phyloP scores from a whole-genome alignment of 2,888 invertebrate genomes.

The Cantharis rustica region DNA sequence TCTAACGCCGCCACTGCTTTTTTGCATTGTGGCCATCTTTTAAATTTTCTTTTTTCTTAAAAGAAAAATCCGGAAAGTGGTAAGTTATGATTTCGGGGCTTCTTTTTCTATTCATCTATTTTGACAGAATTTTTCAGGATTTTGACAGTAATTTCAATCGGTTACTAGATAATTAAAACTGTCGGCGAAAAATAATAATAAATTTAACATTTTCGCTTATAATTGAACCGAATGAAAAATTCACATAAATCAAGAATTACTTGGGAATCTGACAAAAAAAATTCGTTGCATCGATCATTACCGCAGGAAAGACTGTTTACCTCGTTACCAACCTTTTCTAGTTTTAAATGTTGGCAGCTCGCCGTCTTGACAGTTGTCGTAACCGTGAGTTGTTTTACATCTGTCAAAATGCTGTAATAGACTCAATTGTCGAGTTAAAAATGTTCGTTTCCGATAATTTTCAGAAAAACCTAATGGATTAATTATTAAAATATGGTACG shows the following conservation, averaged over 20 bases:
- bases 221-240: neutral
- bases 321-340: neutral
- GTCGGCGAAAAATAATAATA: no score
- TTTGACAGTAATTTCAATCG: no score
- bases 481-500: conserved; percentile 35
- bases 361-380: conserved; percentile 27
- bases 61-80: no score
- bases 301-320: no score
- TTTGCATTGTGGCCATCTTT: no score
- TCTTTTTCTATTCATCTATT: no score
- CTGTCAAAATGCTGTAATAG: conserved; percentile 56
- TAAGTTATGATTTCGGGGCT: no score
- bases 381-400: conserved; percentile 43
- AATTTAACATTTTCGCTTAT: neutral
- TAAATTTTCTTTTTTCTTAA: no score
- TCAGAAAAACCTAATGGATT: conserved; percentile 55
- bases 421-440: conserved; percentile 51
- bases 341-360: neutral
- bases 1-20: no score
- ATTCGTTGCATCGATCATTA: neutral
- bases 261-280: neutral
- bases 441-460: conserved; percentile 53
- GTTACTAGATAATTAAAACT: no score
- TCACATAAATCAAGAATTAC: neutral
- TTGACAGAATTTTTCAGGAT: no score